A percentile compares a stretch with the other conserved stretches of the same genome.
These are phyloP conservation scores for Drosophila nr. medialis DNA, from an alignment of 2,888 invertebrate genomes.

Conservation along the genomic window DNA sequence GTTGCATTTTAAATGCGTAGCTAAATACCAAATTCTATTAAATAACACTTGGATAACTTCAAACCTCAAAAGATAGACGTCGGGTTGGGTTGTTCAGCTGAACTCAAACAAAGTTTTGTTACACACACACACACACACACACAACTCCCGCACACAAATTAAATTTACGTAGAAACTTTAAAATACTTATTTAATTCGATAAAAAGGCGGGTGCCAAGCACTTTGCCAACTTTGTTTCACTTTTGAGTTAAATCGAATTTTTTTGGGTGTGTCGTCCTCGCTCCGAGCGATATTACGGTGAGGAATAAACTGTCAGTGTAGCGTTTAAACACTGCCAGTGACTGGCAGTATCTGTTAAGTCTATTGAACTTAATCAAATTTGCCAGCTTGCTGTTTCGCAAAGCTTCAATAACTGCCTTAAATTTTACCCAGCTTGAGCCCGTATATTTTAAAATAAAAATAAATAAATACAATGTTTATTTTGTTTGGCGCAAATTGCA, in stretches of 20 bases:
- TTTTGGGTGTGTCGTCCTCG: conserved; percentile 8
- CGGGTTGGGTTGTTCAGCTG: neutral
- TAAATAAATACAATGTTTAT: conserved; percentile 11
- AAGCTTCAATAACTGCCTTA: conserved; percentile 36
- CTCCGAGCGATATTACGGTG: conserved; percentile 3
- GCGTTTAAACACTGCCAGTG: conserved; percentile 50
- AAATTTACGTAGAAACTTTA: conserved; percentile 32
- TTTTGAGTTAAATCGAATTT: conserved; percentile 66
- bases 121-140: neutral
- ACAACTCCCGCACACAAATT: neutral
- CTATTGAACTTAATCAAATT: conserved; percentile 65
- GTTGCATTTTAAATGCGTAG: neutral
- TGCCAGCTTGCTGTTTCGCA: conserved; percentile 23
- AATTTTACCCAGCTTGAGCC: conserved; percentile 13
- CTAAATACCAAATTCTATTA: conserved; percentile 30
- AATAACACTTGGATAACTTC: conserved; percentile 29
- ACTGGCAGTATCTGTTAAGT: conserved; percentile 45
- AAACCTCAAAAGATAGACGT: conserved; percentile 6
- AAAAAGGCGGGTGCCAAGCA: conserved; percentile 41
- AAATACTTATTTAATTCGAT: conserved; percentile 66
- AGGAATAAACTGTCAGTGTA: conserved; percentile 21
- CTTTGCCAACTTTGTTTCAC: conserved; percentile 67
- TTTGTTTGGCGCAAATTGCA: neutral
- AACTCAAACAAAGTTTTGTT: conserved; percentile 14
- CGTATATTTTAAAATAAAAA: conserved; percentile 14